Evolutionary conservation across 1,140 invertebrate genomes (phyloP).

Genomic region (Pseudoatta argentina): DNA sequence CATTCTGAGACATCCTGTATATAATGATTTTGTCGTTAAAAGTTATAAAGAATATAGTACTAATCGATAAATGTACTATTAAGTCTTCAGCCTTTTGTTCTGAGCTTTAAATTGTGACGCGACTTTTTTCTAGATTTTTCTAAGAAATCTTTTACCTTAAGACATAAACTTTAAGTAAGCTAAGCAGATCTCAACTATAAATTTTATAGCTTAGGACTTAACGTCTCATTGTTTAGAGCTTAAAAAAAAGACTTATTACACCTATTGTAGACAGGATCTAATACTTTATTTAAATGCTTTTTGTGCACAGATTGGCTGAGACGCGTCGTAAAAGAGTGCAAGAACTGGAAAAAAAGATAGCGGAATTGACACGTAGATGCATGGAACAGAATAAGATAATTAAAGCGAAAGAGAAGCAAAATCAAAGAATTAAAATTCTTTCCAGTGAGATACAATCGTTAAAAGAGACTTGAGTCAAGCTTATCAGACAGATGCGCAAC

Average conservation of each 20-base stretch:
- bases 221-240: background rate
- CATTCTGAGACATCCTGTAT: slow-evolving; percentile 71
- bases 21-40: too few species aligned
- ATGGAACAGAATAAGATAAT: slow-evolving; percentile 92
- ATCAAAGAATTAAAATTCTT: slow-evolving; percentile 91
- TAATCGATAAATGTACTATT: too few species aligned
- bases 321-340: slow-evolving; percentile 92
- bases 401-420: slow-evolving; percentile 93
- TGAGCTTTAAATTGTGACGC: too few species aligned
- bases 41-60: too few species aligned
- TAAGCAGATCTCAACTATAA: background rate
- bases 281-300: background rate
- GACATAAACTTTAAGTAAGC: too few species aligned
- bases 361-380: slow-evolving; percentile 91
- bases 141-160: too few species aligned
- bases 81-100: too few species aligned
- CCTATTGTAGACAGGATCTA: background rate
- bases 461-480: slow-evolving; percentile 93
- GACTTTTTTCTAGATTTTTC: too few species aligned
- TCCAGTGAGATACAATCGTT: slow-evolving; percentile 92
- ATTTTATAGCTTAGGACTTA: background rate
- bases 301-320: slow-evolving; percentile 88
- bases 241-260: background rate
- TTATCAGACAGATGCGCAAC: slow-evolving; percentile 94
- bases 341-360: slow-evolving; percentile 92